Conservation (phyloP, 2,113 vertebrate genomes). For the Drymodes brunneopygia region DNA sequence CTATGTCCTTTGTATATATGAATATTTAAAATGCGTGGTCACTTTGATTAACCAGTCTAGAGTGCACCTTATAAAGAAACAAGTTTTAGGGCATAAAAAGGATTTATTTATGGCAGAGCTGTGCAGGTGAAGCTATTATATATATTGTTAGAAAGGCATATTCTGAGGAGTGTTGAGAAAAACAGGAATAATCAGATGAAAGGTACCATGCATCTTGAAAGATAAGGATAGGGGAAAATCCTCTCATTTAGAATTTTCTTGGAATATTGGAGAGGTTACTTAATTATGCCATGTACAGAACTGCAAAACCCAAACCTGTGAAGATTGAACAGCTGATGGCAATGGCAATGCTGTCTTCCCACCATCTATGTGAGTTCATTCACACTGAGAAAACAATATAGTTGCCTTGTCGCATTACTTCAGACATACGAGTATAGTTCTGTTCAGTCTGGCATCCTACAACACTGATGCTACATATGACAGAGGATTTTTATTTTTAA, state of each 20-base stretch:
- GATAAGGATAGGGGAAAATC: not conserved
- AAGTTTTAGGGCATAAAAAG: not conserved
- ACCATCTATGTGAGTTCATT: not conserved
- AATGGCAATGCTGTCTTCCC: not conserved
- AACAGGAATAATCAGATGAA: not conserved
- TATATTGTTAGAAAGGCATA: not conserved
- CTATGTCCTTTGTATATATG: not conserved
- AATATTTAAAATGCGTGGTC: not conserved
- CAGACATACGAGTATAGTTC: not conserved
- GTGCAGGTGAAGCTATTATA: not conserved
- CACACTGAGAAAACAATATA: not conserved
- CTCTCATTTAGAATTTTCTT: not conserved
- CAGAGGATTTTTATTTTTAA: not conserved
- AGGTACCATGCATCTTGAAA: not conserved
- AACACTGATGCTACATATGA: not conserved
- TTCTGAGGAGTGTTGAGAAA: not conserved
- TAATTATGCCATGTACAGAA: not conserved
- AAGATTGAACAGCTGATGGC: not conserved
- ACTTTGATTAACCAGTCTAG: not conserved
- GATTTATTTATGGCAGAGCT: not conserved
- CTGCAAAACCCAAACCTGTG: not conserved
- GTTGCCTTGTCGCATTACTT: not conserved
- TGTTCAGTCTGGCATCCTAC: not conserved
- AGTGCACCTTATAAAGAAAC: not conserved
- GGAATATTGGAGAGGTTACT: not conserved